Evolutionary conservation across 2,113 vertebrate species (phyloP).

Genomic region (Trogon surrucura): DNA sequence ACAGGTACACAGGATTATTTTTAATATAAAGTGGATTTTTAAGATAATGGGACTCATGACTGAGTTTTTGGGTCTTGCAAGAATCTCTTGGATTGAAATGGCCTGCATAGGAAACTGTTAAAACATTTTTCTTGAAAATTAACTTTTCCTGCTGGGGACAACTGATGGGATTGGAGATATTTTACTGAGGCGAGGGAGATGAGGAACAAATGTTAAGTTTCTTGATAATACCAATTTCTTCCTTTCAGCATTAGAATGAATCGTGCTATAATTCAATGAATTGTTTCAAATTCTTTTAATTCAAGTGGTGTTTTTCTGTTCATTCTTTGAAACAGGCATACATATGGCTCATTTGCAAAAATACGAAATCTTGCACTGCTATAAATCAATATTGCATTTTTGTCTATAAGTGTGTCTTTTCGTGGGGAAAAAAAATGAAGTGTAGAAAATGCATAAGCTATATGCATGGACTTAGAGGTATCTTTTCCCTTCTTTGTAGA

Average conservation of each 20-base stretch:
- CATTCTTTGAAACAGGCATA: constrained; percentile 17
- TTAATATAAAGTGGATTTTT: not conserved
- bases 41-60: not conserved
- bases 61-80: not conserved
- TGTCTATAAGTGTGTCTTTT: not conserved
- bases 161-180: not conserved
- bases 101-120: constrained; percentile 17
- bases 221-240: not conserved
- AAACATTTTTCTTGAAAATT: not conserved
- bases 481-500: constrained; percentile 9
- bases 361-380: not conserved
- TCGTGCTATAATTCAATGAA: not conserved
- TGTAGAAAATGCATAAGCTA: not conserved
- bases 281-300: constrained; percentile 24
- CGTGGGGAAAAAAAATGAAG: not conserved
- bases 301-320: not conserved
- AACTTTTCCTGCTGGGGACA: not conserved
- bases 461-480: not conserved
- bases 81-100: not conserved
- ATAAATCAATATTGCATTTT: not conserved
- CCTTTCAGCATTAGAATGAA: constrained; percentile 35
- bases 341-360: not conserved
- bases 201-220: not conserved
- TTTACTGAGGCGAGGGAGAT: not conserved
- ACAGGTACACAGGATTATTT: constrained; percentile 14